Conservation (phyloP, 2,797 vertebrate species). For the Cyclopterus lumpus region DNA sequence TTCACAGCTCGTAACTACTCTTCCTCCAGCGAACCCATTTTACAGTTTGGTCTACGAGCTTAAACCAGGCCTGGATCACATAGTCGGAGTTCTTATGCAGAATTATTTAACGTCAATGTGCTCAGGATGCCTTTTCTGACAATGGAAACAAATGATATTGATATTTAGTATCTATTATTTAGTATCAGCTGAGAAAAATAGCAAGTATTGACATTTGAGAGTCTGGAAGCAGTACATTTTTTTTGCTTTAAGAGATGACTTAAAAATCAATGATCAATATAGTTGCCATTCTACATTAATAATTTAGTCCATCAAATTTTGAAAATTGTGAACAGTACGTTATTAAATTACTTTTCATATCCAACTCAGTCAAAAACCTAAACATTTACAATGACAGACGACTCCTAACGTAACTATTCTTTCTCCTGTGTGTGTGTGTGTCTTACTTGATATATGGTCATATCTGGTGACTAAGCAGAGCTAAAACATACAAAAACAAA, state of each 20-base stretch:
- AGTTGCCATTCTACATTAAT: neutral
- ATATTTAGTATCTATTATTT: neutral
- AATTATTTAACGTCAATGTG: neutral
- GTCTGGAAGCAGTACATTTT: neutral
- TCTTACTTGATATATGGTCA: neutral
- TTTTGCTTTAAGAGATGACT: neutral
- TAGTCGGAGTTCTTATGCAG: neutral
- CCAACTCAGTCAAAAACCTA: neutral
- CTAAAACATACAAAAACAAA: constrained; percentile 26
- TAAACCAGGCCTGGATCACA: constrained; percentile 11
- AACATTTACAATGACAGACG: neutral
- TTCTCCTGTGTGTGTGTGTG: neutral
- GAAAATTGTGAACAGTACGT: neutral
- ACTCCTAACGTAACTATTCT: neutral
- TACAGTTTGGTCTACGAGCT: constrained; percentile 33
- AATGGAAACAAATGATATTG: neutral
- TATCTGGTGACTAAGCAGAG: neutral
- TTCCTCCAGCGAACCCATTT: constrained; percentile 47
- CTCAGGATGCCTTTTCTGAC: neutral
- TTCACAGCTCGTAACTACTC: constrained; percentile 54
- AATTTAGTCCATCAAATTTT: neutral
- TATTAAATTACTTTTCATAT: neutral
- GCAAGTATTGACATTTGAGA: neutral
- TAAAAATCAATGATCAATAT: neutral
- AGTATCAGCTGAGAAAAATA: neutral